These are phyloP conservation scores for Cheilosia grossa DNA, from an alignment of 2,888 invertebrate species.

Conservation along the genomic window DNA sequence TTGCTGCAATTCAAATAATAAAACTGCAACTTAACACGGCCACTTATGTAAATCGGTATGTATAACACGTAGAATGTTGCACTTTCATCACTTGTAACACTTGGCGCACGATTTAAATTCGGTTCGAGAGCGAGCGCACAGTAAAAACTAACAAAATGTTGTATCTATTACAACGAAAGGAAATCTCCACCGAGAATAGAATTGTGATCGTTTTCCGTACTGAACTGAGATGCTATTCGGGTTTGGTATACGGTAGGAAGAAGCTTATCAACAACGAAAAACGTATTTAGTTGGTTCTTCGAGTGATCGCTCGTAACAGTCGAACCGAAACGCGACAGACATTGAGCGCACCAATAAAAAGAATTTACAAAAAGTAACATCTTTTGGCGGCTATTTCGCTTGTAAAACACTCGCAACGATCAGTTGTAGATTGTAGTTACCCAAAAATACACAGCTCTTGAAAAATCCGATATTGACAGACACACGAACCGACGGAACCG, in stretches of 20 bases:
- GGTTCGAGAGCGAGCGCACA: not conserved
- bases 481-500: constrained; percentile 9
- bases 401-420: no score
- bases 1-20: not conserved
- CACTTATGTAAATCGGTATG: not conserved
- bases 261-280: not conserved
- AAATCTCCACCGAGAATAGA: constrained; percentile 21
- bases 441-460: not conserved
- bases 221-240: not conserved
- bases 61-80: constrained; percentile 1
- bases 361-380: no score
- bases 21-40: constrained; percentile 3
- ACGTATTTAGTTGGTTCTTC: not conserved
- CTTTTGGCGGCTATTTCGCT: no score
- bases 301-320: not conserved
- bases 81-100: constrained; percentile 18
- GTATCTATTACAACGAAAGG: constrained; percentile 15
- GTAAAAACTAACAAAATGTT: not conserved
- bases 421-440: no score
- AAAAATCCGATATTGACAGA: not conserved
- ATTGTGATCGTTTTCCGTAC: constrained; percentile 13
- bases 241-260: not conserved
- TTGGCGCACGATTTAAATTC: not conserved
- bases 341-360: not conserved
- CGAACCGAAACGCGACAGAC: not conserved